Evolutionary conservation across 2,888 invertebrate genomes (phyloP).

Genomic region (Thera britannica): DNA sequence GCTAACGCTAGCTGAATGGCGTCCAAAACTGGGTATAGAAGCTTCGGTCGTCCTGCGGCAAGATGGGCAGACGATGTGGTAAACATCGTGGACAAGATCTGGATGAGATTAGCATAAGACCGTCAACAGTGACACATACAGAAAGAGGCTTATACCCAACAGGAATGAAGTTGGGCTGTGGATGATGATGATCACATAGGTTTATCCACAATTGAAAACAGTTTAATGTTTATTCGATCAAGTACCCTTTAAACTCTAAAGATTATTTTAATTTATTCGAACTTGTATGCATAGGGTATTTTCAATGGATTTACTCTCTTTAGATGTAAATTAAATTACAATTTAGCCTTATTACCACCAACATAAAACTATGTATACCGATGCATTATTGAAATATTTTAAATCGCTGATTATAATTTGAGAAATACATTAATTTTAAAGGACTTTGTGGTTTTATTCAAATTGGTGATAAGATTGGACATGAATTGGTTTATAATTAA

Average conservation of each 20-base stretch:
- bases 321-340: constrained; percentile 33
- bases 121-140: too few species aligned
- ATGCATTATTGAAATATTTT: constrained; percentile 19
- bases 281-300: constrained; percentile 18
- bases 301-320: constrained; percentile 28
- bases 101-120: too few species aligned
- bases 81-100: too few species aligned
- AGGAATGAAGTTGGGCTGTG: too few species aligned
- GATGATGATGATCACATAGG: neutral
- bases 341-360: constrained; percentile 30
- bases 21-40: too few species aligned
- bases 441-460: constrained; percentile 28
- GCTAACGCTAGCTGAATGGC: too few species aligned
- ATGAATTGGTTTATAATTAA: constrained; percentile 20
- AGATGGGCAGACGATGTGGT: too few species aligned
- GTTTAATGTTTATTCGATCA: constrained; percentile 21
- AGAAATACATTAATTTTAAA: constrained; percentile 24
- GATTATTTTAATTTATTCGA: constrained; percentile 39
- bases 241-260: constrained; percentile 35
- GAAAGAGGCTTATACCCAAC: too few species aligned
- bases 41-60: too few species aligned
- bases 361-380: constrained; percentile 22
- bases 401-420: constrained; percentile 21
- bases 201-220: constrained; percentile 15
- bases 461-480: constrained; percentile 18